Percentiles rank a stretch among this genome's conserved stretches.
These are phyloP conservation scores for Euphydryas editha DNA, from an alignment of 2,888 invertebrate genomes.

Conservation along the genomic window DNA sequence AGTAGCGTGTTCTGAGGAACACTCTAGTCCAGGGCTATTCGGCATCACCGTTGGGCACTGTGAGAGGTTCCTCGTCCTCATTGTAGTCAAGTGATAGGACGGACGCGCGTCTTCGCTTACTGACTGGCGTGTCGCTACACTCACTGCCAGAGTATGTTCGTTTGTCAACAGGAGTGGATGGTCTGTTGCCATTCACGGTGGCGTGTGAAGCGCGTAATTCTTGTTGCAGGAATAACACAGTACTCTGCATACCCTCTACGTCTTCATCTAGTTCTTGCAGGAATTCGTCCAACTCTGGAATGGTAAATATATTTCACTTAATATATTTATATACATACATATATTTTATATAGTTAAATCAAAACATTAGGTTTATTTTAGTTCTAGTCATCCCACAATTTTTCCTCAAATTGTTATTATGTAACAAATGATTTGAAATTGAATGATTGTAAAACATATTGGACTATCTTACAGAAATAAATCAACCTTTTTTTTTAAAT, in stretches of 20 bases:
- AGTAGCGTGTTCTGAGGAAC: conserved; percentile 60
- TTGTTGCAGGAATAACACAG: conserved; percentile 96
- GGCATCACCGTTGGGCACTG: conserved; percentile 87
- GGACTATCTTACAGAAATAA: too few relatives aligned
- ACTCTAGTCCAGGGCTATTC: conserved; percentile 71
- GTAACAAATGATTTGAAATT: too few relatives aligned
- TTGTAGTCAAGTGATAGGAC: conserved; percentile 89
- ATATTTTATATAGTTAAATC: background rate
- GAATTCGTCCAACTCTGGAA: conserved; percentile 96
- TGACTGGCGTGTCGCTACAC: conserved; percentile 75
- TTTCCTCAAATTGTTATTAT: too few relatives aligned
- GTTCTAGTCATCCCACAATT: too few relatives aligned
- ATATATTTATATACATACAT: too few relatives aligned
- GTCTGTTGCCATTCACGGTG: conserved; percentile 68
- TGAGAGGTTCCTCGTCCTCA: conserved; percentile 89
- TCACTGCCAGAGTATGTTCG: conserved; percentile 74
- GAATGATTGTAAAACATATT: too few relatives aligned
- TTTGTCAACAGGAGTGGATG: conserved; percentile 67
- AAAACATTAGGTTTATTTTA: background rate
- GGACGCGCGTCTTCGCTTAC: conserved; percentile 88
- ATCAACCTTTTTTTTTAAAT: background rate
- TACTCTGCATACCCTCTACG: conserved; percentile 99
- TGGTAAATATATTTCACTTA: background rate
- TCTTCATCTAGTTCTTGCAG: conserved; percentile 98
- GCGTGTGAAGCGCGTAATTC: conserved; percentile 91